Evolutionary conservation across 2,113 vertebrate genomes (phyloP), one percentile per base, ranked within the genome.

Genomic region (Spilogale gracilis): DNA sequence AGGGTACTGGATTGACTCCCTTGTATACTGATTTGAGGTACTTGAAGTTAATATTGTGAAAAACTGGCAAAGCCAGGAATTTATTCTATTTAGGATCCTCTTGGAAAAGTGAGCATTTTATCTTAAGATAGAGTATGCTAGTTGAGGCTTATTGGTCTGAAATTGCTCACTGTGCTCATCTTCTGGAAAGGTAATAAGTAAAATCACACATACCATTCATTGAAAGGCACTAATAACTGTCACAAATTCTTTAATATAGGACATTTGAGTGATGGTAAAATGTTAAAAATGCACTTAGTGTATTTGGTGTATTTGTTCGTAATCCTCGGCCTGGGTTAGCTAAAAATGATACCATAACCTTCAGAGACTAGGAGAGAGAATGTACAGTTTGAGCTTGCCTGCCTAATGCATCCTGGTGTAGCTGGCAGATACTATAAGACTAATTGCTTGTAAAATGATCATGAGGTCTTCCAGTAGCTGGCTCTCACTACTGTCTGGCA

Each of bases 1-100:
- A 60, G 50, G 2, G 58, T 23, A 11, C 27, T 86, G 3, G 13
- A 23, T 45, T 48, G 54, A 84, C 27, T 43, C 12, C 79, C 73
- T 80, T 90, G n/a, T 74, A 58, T 89, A 25, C 13, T 43, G 58
- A 48, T 48, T 63, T 76, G 12, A 85, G n/a, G 20, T 17, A 81
- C 93, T 91, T 85, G 48, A 30, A 89, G 90, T 84, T 92, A 93
- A 79, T 94, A 54, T 95, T 87, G 10, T 83, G 60, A 86, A 84
- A 78, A 48, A 9, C 5, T 89, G 25, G 45, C 56, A 73, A 82
- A 90, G 6, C 54, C 30, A 74, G 45, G 38, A 63, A 32, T 69
- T 91, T 91, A 18, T 78, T 97, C 76, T 80, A 76, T 63, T 76
- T 56, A 48, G 17, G 54, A 9, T 92, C 52, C 63, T 89, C 3